Evolutionary conservation across 2,113 vertebrate genomes (phyloP), one percentile per base, ranked within the genome.

Genomic region (Indicator maculatus): DNA sequence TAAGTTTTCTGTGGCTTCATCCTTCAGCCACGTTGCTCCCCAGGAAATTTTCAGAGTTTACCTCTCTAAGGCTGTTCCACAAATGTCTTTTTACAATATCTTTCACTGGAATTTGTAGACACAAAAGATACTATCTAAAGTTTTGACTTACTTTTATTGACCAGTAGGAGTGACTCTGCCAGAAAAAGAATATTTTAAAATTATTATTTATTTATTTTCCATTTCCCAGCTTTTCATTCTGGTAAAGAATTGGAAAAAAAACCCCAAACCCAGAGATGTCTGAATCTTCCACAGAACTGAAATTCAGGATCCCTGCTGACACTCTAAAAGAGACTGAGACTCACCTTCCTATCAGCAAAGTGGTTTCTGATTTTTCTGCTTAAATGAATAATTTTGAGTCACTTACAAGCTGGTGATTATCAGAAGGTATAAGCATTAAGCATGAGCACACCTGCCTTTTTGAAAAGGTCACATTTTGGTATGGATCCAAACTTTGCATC

Each of bases 11-110:
- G 18, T 1, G 0, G 53, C 47, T 85, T 52, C 65, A 63, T 59
- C 59, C 16, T 59, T 79, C 63, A 76, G 71, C 28, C 30, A 36
- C 0, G 0, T 26, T 53, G 36, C 6, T 58, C n/a, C 45, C 26
- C 1, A 4, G 12, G 11, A n/a, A 31, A 50, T 90, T 92, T 77
- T 73, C 80, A 74, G 52, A 61, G 16, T 4, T 82, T 90, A 90
- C 12, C 3, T 63, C 47, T 85, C 39, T n/a, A 15, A 66, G 31
- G 28, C n/a, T 63, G 18, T 67, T 93, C 53, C 61, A 64, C 7
- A 76, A 38, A 30, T 2, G 2, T 61, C 60, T 59, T 74, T 47
- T 67, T 65, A 44, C 4, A 38, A 24, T 13, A 36, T 10, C 72
- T 73, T 84, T 50, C 45, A 36, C 38, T 76, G 24, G 30, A 55